Evolutionary conservation across 2,888 invertebrate species (phyloP).

Genomic region (Vandiemenella viatica): DNA sequence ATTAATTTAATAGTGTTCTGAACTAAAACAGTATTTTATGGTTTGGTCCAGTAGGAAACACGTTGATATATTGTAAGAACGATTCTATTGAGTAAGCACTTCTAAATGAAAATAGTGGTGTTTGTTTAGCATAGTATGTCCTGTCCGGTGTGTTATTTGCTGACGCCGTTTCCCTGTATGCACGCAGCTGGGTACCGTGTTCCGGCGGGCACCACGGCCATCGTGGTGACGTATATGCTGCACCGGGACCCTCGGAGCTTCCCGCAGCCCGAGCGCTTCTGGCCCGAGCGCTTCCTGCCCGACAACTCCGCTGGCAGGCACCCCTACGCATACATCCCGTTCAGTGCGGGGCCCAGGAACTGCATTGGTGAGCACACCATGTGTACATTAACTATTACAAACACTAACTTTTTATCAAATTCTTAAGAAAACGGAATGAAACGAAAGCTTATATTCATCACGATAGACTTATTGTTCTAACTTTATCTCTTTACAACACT

Average conservation of each 20-base stretch:
- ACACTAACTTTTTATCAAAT: too few species aligned
- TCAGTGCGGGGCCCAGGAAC: slow-evolving; percentile 28
- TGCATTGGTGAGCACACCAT: slow-evolving; percentile 22
- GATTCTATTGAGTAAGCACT: too few species aligned
- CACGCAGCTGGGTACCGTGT: slow-evolving; percentile 24
- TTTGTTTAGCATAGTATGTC: too few species aligned
- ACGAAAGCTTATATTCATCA: not conserved
- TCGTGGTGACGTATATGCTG: slow-evolving; percentile 25
- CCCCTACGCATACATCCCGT: slow-evolving; percentile 28
- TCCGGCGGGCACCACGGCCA: slow-evolving; percentile 26
- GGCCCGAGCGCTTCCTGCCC: slow-evolving; percentile 34
- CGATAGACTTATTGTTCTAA: not conserved
- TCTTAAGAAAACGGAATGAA: too few species aligned
- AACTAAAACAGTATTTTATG: too few species aligned
- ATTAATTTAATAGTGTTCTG: too few species aligned
- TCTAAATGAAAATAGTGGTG: too few species aligned
- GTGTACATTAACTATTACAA: not conserved
- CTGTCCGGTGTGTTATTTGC: too few species aligned
- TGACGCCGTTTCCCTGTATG: too few species aligned
- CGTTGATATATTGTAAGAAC: too few species aligned
- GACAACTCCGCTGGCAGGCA: slow-evolving; percentile 29
- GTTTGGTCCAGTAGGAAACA: too few species aligned
- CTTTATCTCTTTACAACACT: too few species aligned
- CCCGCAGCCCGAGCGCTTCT: slow-evolving; percentile 32
- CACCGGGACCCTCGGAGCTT: slow-evolving; percentile 32